Conservation (phyloP, 2,113 vertebrate species). For the Leucosticte australis region DNA sequence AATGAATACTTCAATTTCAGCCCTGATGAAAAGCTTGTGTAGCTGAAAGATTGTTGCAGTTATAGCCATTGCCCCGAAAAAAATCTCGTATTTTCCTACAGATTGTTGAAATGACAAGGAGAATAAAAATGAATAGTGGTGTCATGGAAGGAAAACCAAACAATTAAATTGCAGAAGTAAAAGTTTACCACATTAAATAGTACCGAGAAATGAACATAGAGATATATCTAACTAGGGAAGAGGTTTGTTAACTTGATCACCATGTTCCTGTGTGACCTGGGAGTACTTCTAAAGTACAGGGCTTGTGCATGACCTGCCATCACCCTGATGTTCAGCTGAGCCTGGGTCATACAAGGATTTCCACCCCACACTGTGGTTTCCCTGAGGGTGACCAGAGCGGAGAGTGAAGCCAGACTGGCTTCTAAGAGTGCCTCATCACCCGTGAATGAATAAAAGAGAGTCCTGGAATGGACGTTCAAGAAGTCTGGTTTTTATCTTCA, state of each 20-base stretch:
- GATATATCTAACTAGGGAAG: background rate
- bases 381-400: accelerated
- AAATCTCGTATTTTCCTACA: background rate
- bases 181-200: background rate
- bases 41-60: background rate
- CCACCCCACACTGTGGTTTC: background rate
- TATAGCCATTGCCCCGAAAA: background rate
- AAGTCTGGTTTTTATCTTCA: background rate
- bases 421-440: background rate
- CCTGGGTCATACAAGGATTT: background rate
- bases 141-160: background rate
- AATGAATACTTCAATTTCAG: background rate
- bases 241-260: background rate
- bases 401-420: background rate
- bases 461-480: background rate
- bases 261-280: background rate
- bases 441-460: background rate
- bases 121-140: background rate
- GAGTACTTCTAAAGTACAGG: background rate
- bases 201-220: background rate
- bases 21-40: background rate
- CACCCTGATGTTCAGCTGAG: background rate
- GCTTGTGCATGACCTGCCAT: background rate
- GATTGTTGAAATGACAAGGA: background rate
- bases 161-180: background rate